These are phyloP conservation scores for Anolis carolinensis DNA, from an alignment of 2,113 vertebrate genomes.

Conservation along the genomic window DNA sequence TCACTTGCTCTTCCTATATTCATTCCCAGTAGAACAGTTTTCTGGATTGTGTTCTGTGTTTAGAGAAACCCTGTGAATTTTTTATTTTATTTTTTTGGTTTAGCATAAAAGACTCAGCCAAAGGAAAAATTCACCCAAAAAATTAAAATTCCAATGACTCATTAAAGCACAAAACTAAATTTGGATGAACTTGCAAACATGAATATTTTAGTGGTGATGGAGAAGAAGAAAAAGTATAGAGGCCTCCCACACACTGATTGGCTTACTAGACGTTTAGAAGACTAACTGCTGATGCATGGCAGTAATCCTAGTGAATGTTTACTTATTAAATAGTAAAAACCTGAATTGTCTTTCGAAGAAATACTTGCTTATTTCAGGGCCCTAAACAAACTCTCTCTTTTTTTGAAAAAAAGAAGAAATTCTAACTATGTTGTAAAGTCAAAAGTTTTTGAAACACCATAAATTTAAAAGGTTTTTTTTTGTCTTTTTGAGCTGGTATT, in stretches of 20 bases:
- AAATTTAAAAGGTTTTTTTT: not conserved
- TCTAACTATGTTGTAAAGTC: not conserved
- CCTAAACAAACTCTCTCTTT: not conserved
- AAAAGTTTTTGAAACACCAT: not conserved
- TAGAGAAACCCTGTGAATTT: not conserved
- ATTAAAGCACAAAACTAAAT: constrained; percentile 44
- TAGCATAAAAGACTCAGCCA: constrained; percentile 42
- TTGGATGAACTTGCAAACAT: constrained; percentile 59
- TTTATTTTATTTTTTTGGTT: not conserved
- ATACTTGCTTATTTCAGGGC: constrained; percentile 58
- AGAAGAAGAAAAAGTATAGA: constrained; percentile 43
- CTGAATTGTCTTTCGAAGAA: constrained; percentile 51
- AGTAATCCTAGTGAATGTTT: constrained; percentile 21
- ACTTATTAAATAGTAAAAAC: constrained; percentile 69
- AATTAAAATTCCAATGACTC: constrained; percentile 22
- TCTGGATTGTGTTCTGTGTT: not conserved
- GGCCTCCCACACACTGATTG: constrained; percentile 44
- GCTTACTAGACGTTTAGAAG: constrained; percentile 23
- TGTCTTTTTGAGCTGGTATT: not conserved
- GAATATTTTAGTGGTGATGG: constrained; percentile 69
- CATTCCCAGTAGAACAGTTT: too few relatives aligned
- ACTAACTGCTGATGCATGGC: constrained; percentile 48
- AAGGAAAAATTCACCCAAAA: not conserved
- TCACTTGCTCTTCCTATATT: not conserved
- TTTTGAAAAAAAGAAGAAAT: not conserved